Conservation (phyloP, 2,113 vertebrate species). For the Loxodonta africana region DNA sequence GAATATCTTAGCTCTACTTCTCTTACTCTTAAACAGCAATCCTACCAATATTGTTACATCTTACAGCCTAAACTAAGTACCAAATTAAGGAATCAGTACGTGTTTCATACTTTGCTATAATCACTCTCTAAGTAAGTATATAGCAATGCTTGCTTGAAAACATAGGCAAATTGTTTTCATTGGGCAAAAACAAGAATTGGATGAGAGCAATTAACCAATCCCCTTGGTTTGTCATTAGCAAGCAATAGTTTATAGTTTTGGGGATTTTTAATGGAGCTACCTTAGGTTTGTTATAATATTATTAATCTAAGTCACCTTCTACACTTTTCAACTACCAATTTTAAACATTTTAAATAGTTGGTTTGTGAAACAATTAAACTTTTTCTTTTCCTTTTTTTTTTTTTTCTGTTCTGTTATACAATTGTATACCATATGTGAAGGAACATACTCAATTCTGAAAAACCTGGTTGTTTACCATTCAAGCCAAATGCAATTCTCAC, state of each 20-base stretch:
- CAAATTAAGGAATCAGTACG: background rate
- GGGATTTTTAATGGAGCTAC: constrained; percentile 4
- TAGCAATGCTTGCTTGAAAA: constrained; percentile 25
- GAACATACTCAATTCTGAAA: constrained; percentile 76
- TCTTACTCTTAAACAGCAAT: background rate
- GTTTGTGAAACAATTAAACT: constrained; percentile 31
- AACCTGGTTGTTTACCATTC: constrained; percentile 62
- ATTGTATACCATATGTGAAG: constrained; percentile 65
- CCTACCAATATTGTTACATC: background rate
- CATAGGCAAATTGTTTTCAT: constrained; percentile 33
- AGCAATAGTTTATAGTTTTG: constrained; percentile 14
- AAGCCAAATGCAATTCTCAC: constrained; percentile 74
- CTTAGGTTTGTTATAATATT: constrained; percentile 3
- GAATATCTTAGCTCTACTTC: background rate
- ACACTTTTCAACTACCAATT: background rate
- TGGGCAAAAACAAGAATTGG: accelerated
- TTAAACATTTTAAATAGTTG: constrained; percentile 36
- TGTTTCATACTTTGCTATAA: background rate
- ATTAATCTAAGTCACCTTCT: constrained; percentile 9
- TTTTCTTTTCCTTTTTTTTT: background rate
- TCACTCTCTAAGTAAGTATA: background rate
- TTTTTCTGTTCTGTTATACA: constrained; percentile 54
- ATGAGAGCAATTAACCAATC: constrained; percentile 6
- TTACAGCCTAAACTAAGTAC: background rate
- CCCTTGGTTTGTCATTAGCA: background rate